A percentile compares a stretch with the other conserved stretches of the same genome.
phyloP scores from a whole-genome alignment of 37 sponge, comb jelly and placozoan genomes.

The Beroe ovata region DNA sequence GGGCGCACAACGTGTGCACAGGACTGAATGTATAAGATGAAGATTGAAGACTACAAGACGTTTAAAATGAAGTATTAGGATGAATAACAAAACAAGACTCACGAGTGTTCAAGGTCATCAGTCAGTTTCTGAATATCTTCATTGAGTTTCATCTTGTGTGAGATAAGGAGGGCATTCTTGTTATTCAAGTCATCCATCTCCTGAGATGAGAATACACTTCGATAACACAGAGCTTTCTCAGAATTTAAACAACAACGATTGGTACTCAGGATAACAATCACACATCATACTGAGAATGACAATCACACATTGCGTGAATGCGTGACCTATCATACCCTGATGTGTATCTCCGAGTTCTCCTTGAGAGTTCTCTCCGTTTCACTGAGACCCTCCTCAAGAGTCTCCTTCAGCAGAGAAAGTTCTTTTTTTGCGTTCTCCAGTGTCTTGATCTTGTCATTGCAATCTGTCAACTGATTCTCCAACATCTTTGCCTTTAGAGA shows the following conservation, averaged over 20 bases:
- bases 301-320: too few relatives aligned
- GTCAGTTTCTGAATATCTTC: conserved; percentile 24
- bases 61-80: too few relatives aligned
- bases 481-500: conserved; percentile 50
- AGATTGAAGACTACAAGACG: too few relatives aligned
- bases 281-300: too few relatives aligned
- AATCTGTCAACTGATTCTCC: not conserved
- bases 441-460: not conserved
- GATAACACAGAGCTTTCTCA: too few relatives aligned
- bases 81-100: too few relatives aligned
- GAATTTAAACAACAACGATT: too few relatives aligned
- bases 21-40: too few relatives aligned
- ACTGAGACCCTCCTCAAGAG: not conserved
- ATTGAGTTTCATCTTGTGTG: conserved; percentile 59
- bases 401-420: not conserved
- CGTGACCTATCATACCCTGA: too few relatives aligned
- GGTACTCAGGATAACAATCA: too few relatives aligned
- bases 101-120: conserved; percentile 52
- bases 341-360: conserved; percentile 43
- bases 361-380: conserved; percentile 45
- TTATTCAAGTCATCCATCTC: conserved; percentile 17
- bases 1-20: too few relatives aligned
- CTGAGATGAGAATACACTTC: too few relatives aligned
- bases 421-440: conserved; percentile 1
- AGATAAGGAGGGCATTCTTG: conserved; percentile 43